Conservation (phyloP, 1,140 invertebrate genomes). For the Chironomus striatipennis region DNA sequence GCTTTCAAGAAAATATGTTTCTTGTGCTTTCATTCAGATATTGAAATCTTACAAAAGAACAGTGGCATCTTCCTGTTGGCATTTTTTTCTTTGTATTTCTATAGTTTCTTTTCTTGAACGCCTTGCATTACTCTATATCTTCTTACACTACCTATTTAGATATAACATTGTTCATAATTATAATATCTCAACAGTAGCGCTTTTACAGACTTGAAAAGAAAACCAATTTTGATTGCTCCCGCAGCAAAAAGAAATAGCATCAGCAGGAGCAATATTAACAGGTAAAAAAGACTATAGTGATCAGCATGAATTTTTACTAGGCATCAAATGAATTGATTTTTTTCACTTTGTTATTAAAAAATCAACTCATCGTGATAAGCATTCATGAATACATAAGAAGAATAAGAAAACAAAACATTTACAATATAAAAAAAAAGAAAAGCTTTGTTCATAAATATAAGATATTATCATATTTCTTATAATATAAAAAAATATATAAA, state of each 20-base stretch:
- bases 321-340: neutral
- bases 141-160: neutral
- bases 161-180: slow-evolving; percentile 7
- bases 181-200: slow-evolving; percentile 12
- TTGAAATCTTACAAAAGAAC: neutral
- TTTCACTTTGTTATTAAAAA: slow-evolving; percentile 9
- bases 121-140: neutral
- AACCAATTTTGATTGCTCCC: neutral
- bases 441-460: no score
- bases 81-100: neutral
- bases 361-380: slow-evolving; percentile 10
- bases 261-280: neutral
- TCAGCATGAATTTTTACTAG: neutral
- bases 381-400: no score
- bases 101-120: neutral
- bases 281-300: neutral
- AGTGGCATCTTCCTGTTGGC: neutral
- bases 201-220: neutral
- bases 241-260: neutral
- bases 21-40: no score
- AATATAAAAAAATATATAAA: no score
- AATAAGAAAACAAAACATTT: no score
- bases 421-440: no score
- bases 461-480: no score
- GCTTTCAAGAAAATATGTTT: no score